Evolutionary conservation across 2,888 invertebrate genomes (phyloP).

Genomic region (Noctua janthe): DNA sequence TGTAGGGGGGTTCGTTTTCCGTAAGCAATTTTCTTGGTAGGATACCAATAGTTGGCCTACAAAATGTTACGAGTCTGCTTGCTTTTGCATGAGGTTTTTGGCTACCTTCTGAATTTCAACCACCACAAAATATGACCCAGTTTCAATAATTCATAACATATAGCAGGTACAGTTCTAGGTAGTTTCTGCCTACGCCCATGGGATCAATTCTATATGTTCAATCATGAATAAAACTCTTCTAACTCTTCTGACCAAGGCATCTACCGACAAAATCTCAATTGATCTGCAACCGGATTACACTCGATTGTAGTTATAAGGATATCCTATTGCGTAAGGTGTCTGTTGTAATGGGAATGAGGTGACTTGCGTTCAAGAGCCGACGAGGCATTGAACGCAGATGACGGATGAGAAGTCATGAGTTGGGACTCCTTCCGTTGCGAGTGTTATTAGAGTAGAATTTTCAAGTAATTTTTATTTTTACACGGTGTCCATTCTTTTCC

Average conservation of each 20-base stretch:
- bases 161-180: neutral
- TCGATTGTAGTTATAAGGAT: conserved; percentile 38
- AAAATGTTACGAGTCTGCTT: neutral
- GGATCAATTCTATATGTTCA: neutral
- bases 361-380: neutral
- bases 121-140: neutral
- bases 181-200: neutral
- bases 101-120: neutral
- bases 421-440: neutral
- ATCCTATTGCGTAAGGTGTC: conserved; percentile 54
- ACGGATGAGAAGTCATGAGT: neutral
- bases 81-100: neutral
- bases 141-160: neutral
- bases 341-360: conserved; percentile 31
- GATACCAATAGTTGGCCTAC: neutral
- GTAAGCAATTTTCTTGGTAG: neutral
- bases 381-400: neutral
- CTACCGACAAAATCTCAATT: conserved; percentile 12
- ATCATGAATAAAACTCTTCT: neutral
- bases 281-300: conserved; percentile 10
- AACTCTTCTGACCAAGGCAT: neutral
- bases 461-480: neutral
- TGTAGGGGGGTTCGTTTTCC: neutral
- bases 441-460: neutral
- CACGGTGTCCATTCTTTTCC: neutral